Evolutionary conservation across 2,113 vertebrate genomes (phyloP).

Genomic region (Xenus cinereus): DNA sequence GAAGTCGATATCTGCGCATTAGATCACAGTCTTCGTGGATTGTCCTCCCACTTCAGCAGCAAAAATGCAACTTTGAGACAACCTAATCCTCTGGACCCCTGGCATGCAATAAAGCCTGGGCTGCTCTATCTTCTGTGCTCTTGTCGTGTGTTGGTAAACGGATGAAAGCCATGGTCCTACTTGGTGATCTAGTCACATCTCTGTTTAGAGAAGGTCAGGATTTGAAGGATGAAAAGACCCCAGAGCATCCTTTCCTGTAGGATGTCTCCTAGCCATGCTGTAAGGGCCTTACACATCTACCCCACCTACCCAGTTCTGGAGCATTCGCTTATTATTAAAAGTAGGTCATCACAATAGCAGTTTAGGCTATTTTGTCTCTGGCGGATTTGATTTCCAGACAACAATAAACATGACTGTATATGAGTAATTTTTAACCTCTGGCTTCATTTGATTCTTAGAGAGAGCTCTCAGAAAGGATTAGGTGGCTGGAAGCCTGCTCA

Average conservation of each 20-base stretch:
- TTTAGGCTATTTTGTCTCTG: background rate
- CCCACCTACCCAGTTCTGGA: background rate
- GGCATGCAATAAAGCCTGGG: background rate
- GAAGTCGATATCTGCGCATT: accelerated
- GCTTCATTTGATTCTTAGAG: background rate
- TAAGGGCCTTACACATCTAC: background rate
- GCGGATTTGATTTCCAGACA: background rate
- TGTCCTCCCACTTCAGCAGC: background rate
- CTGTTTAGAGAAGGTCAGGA: background rate
- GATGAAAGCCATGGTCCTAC: background rate
- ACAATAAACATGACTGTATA: background rate
- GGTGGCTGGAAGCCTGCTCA: background rate
- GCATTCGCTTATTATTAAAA: background rate
- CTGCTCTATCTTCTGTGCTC: background rate
- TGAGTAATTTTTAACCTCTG: background rate
- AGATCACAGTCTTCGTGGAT: background rate
- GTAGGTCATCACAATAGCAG: background rate
- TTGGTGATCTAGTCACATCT: background rate
- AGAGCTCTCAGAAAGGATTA: background rate
- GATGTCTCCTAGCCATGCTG: background rate
- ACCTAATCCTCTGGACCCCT: background rate
- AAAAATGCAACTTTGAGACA: background rate
- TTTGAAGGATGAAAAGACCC: background rate
- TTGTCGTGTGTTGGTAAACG: background rate
- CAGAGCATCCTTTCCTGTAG: background rate